Percentiles rank a stretch among this genome's conserved stretches.
These are phyloP conservation scores for Eulemur coronatus DNA, from an alignment of 2,797 vertebrate species.

Conservation along the genomic window DNA sequence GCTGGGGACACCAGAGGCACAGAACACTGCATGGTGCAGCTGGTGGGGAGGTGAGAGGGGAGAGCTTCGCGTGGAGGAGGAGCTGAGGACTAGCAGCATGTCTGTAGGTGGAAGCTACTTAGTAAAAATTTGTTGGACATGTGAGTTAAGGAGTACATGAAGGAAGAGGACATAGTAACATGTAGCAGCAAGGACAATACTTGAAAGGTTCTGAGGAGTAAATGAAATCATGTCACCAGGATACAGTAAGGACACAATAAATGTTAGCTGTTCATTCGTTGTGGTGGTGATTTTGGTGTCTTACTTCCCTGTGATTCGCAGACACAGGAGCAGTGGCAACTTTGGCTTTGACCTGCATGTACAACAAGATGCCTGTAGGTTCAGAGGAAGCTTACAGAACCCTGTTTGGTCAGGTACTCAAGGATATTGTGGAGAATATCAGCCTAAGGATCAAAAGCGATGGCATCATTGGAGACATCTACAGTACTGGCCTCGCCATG, in stretches of 20 bases:
- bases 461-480: constrained; percentile 81
- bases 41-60: too few species aligned
- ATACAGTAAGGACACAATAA: not conserved
- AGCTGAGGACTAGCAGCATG: not conserved
- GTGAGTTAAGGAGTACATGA: not conserved
- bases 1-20: not conserved
- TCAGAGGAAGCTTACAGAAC: not conserved
- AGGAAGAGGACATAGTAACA: not conserved
- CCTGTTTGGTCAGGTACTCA: not conserved
- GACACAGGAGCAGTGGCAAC: constrained; percentile 79
- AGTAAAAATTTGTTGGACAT: not conserved
- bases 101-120: not conserved
- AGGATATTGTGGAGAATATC: constrained; percentile 42
- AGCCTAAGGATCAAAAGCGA: constrained; percentile 42
- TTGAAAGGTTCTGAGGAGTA: not conserved
- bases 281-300: accelerated
- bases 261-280: accelerated
- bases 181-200: not conserved
- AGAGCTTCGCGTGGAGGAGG: not conserved
- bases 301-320: constrained; percentile 50
- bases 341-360: constrained; percentile 79
- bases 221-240: not conserved
- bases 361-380: constrained; percentile 45
- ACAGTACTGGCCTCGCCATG: constrained; percentile 84
- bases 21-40: not conserved